Evolutionary conservation across 2,888 invertebrate species (phyloP).

Genomic region (Eilema sororculum): DNA sequence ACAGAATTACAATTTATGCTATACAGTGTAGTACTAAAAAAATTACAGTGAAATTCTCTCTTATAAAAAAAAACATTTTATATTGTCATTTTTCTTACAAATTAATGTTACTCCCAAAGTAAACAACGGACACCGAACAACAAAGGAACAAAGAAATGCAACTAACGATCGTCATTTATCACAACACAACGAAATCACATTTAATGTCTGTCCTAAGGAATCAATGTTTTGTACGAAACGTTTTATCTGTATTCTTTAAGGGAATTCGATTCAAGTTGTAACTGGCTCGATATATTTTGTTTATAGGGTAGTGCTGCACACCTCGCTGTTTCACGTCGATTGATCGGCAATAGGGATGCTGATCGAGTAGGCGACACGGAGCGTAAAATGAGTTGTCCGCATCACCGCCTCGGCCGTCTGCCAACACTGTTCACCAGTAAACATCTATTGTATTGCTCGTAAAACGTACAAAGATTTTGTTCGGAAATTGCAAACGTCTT

Average conservation of each 20-base stretch:
- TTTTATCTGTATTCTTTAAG: conserved; percentile 52
- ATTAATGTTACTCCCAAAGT: conserved; percentile 42
- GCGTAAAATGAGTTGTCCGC: conserved; percentile 84
- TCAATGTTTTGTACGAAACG: conserved; percentile 50
- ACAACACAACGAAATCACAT: conserved; percentile 54
- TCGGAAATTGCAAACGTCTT: conserved; percentile 81
- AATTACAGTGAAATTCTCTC: conserved; percentile 9
- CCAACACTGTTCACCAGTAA: conserved; percentile 73
- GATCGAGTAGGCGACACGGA: conserved; percentile 74
- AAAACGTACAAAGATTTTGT: conserved; percentile 79
- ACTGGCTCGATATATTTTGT: conserved; percentile 50
- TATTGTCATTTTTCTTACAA: conserved; percentile 34
- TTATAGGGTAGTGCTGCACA: conserved; percentile 57
- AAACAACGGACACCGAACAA: conserved; percentile 42
- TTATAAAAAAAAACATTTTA: conserved; percentile 9
- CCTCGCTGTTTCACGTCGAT: conserved; percentile 62
- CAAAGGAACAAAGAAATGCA: conserved; percentile 53
- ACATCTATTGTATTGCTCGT: conserved; percentile 80
- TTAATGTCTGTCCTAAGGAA: conserved; percentile 51
- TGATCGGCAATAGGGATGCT: conserved; percentile 68
- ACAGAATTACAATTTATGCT: background rate
- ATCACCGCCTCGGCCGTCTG: conserved; percentile 76
- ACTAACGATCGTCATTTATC: conserved; percentile 55
- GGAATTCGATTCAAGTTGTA: conserved; percentile 48
- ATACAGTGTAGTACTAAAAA: background rate